Evolutionary conservation across 2,113 vertebrate species (phyloP).

Genomic region (Tricholaema leucomelas): DNA sequence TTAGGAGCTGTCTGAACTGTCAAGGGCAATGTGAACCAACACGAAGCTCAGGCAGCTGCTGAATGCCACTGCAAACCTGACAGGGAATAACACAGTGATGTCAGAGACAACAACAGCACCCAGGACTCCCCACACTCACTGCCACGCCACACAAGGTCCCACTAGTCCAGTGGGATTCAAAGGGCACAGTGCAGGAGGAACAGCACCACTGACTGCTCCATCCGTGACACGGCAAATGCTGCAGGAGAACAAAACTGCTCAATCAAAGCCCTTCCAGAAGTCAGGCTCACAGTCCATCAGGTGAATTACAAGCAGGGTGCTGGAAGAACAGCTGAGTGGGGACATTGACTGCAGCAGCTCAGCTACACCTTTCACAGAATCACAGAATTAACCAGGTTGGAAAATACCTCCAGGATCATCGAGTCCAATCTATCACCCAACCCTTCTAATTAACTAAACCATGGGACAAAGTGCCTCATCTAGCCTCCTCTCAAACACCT

Average conservation of each 20-base stretch:
- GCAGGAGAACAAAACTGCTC: background rate
- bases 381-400: too few relatives aligned
- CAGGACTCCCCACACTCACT: background rate
- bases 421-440: too few relatives aligned
- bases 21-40: accelerated
- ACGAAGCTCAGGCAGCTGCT: background rate
- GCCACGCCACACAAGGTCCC: background rate
- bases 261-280: background rate
- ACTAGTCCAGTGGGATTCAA: background rate
- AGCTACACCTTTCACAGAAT: background rate
- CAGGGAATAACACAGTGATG: background rate
- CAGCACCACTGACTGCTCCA: background rate
- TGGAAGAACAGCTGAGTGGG: background rate
- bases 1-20: background rate
- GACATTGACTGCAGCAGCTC: background rate
- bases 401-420: too few relatives aligned
- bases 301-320: background rate
- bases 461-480: too few relatives aligned
- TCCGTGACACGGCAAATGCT: background rate
- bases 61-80: background rate
- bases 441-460: too few relatives aligned
- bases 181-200: background rate
- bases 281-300: background rate
- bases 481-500: too few relatives aligned
- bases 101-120: background rate